Evolutionary conservation across 2,113 vertebrate genomes (phyloP), one percentile per base, ranked within the genome.

Genomic region (Clarias magur): DNA sequence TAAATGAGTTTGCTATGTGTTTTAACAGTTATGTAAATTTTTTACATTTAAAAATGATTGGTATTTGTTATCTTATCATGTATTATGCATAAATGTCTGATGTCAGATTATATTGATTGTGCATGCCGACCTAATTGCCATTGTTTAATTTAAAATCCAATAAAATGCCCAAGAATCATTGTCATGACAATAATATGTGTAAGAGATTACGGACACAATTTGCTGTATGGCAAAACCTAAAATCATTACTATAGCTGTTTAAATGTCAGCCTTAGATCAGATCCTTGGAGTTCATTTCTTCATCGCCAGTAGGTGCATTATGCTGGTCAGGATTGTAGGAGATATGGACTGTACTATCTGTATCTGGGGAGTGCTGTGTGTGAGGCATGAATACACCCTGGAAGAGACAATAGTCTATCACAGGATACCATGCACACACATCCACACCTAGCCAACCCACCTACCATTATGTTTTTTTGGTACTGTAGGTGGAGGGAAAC

Each of bases 191-290:
- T 3, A 13, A 80, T 23, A 30, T 59, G 34, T 59, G 3, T 34
- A 7, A 16, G 3, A 30, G 30, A 57, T 57, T 30, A 57, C 54
- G 9, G 17, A 10, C 1, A 30, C 56, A 59, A 1, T 2, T 27
- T 42, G 4, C 6, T 81, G 54, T 82, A n/a, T 89, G 79, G 75
- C 80, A 88, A 80, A 92, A 75, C 78, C 27, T 57, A 84, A 27
- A 82, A 78, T 87, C 80, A 91, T 68, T 84, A 42, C 83, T 89
- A 1, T 13, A 65, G 11, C 54, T 63, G 0, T 81, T 72, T 84
- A 11, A 48, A 79, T 88, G 54, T 62, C 30, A 78, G 63, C 34
- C 57, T 65, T 4, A 34, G 34, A 38, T 57, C 2, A 38, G 54
- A 17, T 73, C n/a, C 67, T 25, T 57, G 13, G 48, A 78, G 48